These are phyloP conservation scores for Pycnonotus jocosus DNA, from an alignment of 2,113 vertebrate species.

Conservation along the genomic window DNA sequence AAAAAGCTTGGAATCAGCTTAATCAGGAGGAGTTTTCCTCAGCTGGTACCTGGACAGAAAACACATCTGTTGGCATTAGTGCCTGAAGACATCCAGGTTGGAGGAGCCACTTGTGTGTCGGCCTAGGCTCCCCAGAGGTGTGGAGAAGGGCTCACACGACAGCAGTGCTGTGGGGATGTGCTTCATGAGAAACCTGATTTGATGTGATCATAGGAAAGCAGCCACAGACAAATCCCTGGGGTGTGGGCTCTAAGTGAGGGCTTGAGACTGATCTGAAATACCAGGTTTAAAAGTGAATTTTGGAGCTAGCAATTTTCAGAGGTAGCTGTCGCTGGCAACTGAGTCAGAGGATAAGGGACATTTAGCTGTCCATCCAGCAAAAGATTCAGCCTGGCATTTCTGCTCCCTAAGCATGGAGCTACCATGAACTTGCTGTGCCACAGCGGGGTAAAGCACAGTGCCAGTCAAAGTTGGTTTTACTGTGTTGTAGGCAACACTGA, in stretches of 20 bases:
- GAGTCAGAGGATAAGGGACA: background rate
- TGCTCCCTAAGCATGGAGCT: background rate
- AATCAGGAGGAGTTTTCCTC: background rate
- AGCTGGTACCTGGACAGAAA: background rate
- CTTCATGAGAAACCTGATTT: background rate
- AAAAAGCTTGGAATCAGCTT: background rate
- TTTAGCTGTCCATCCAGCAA: background rate
- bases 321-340: background rate
- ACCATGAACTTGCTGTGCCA: background rate
- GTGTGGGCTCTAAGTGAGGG: background rate
- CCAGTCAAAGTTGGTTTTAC: background rate
- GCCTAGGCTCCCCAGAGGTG: background rate
- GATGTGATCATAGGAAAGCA: background rate
- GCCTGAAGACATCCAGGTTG: background rate
- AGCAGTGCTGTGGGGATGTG: background rate
- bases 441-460: background rate
- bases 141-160: fast-evolving
- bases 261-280: background rate
- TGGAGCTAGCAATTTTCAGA: background rate
- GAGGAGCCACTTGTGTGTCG: fast-evolving
- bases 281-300: background rate
- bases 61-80: background rate
- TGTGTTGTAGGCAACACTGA: background rate
- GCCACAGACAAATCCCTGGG: background rate
- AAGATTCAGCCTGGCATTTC: background rate